Percentiles rank a stretch among this genome's conserved stretches.
These are phyloP conservation scores for Metallyticus violacea DNA, from an alignment of 2,888 invertebrate genomes.

Conservation along the genomic window DNA sequence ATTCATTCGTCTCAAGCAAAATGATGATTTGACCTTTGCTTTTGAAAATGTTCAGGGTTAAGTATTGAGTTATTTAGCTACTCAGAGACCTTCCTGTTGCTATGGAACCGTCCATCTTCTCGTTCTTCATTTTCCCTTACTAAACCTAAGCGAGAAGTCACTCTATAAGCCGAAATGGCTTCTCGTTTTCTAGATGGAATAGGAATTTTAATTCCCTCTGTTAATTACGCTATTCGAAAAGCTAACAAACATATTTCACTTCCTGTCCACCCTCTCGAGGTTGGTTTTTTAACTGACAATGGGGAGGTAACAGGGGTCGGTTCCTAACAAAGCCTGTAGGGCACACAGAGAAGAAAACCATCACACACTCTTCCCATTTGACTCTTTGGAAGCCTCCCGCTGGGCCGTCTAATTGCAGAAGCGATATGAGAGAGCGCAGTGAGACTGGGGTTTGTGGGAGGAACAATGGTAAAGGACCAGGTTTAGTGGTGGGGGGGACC, in stretches of 20 bases:
- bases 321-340: conserved; percentile 4
- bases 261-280: not conserved
- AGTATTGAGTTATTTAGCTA: too few species aligned
- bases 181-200: too few species aligned
- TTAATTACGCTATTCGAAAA: conserved; percentile 20
- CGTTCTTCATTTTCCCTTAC: too few species aligned
- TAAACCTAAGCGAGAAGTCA: too few species aligned
- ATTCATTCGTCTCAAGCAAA: too few species aligned
- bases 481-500: not conserved
- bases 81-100: too few species aligned
- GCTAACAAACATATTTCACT: conserved; percentile 22
- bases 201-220: conserved; percentile 7
- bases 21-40: too few species aligned
- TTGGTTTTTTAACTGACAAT: not conserved
- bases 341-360: conserved; percentile 8
- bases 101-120: too few species aligned
- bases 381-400: conserved; percentile 6
- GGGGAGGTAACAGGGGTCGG: not conserved
- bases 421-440: not conserved
- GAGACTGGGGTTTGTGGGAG: conserved; percentile 1
- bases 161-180: too few species aligned
- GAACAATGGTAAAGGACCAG: not conserved
- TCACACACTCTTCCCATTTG: not conserved
- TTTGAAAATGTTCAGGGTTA: too few species aligned
- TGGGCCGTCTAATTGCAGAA: conserved; percentile 19